phyloP scores from a whole-genome alignment of 2,797 vertebrate species.

The Graptemys geographica region DNA sequence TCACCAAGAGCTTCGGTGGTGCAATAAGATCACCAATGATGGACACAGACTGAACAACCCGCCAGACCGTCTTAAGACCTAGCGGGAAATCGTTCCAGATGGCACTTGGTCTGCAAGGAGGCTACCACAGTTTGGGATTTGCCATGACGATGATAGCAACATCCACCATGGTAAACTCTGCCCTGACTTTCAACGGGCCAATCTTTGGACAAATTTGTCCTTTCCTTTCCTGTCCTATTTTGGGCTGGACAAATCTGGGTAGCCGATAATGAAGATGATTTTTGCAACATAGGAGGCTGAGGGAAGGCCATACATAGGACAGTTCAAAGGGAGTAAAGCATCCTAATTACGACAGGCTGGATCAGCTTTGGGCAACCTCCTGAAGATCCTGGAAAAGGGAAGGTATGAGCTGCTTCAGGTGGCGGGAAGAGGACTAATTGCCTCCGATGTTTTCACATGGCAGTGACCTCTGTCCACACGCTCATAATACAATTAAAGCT shows the following conservation, averaged over 20 bases:
- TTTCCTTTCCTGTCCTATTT: neutral
- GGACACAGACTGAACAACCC: neutral
- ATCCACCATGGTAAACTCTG: accelerated
- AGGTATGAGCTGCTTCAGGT: neutral
- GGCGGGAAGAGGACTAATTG: neutral
- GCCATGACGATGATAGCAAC: neutral
- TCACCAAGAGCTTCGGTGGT: neutral
- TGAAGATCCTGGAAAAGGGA: neutral
- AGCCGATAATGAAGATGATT: neutral
- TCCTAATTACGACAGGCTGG: neutral
- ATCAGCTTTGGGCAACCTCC: neutral
- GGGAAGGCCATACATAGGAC: neutral
- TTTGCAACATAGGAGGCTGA: neutral
- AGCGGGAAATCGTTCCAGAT: neutral
- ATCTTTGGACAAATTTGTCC: neutral
- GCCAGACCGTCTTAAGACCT: neutral
- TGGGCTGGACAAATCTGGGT: neutral
- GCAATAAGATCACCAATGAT: neutral
- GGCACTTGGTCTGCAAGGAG: neutral
- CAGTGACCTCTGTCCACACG: neutral
- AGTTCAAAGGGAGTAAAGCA: neutral
- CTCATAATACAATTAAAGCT: neutral
- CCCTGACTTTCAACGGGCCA: accelerated
- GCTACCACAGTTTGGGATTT: neutral
- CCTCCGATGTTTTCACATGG: neutral